Percentiles rank a stretch among this genome's conserved stretches.
Conservation (phyloP, 2,888 invertebrate species). For the Drosophila borealis region DNA sequence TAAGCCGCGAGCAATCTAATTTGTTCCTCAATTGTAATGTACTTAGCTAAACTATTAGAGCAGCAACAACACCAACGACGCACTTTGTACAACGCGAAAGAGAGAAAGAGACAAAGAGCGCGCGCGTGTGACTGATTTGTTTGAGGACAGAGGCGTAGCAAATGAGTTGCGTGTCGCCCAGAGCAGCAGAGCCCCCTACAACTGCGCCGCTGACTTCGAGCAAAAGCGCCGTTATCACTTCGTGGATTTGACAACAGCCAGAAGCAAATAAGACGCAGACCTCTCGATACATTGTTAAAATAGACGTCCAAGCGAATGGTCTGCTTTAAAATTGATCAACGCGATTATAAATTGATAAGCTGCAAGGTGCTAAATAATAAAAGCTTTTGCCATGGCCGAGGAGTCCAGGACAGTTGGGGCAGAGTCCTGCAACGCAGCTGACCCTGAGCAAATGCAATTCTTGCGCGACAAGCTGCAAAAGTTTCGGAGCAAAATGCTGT, state of each 20-base stretch:
- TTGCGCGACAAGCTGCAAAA: constrained; percentile 72
- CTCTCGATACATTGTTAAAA: constrained; percentile 46
- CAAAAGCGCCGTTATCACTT: constrained; percentile 51
- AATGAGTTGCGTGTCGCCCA: not conserved
- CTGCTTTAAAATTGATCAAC: constrained; percentile 3
- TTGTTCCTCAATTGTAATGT: constrained; percentile 47
- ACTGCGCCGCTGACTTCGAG: constrained; percentile 22
- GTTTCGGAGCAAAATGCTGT: constrained; percentile 72
- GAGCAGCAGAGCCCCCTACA: constrained; percentile 1
- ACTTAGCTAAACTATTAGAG: constrained; percentile 40
- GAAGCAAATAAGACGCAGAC: constrained; percentile 19
- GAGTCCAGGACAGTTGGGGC: constrained; percentile 10
- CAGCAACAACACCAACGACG: constrained; percentile 20
- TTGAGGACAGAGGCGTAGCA: constrained; percentile 18
- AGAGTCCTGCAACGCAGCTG: constrained; percentile 2
- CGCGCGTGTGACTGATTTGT: not conserved
- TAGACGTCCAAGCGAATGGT: constrained; percentile 42
- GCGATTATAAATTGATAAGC: constrained; percentile 1
- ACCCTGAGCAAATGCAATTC: constrained; percentile 58
- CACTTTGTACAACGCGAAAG: constrained; percentile 28
- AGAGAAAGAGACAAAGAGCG: constrained; percentile 5
- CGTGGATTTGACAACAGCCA: constrained; percentile 35
- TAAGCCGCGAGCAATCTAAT: constrained; percentile 51
- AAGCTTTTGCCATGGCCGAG: constrained; percentile 40
- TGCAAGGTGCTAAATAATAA: constrained; percentile 3